These are phyloP conservation scores for Ptychodera flava DNA, from an alignment of 35 echinoderm and acorn worm genomes.

Conservation along the genomic window DNA sequence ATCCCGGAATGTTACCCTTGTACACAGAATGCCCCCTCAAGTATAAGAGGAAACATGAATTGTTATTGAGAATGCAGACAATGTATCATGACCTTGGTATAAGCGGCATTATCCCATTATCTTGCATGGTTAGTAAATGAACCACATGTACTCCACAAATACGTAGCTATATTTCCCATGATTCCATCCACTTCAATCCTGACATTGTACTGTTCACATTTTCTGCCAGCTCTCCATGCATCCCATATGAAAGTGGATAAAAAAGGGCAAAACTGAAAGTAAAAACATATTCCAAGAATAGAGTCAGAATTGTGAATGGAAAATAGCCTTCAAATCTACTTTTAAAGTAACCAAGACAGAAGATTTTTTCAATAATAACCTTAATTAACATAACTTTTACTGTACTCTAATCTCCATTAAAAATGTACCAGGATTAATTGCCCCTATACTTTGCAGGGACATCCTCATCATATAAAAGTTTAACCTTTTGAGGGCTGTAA, in stretches of 20 bases:
- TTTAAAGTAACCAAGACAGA: not conserved
- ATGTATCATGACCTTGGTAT: too few relatives aligned
- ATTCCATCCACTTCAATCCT: conserved; percentile 52
- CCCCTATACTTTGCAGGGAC: not conserved
- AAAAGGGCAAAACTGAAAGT: conserved; percentile 47
- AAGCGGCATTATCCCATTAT: too few relatives aligned
- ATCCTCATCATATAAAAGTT: too few relatives aligned
- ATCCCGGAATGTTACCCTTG: too few relatives aligned
- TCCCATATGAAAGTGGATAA: conserved; percentile 52
- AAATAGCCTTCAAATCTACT: not conserved
- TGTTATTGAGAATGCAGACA: too few relatives aligned
- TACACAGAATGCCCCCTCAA: too few relatives aligned
- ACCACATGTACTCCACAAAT: too few relatives aligned
- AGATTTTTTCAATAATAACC: not conserved
- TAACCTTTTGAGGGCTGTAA: too few relatives aligned
- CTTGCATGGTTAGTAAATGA: too few relatives aligned
- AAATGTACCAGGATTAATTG: not conserved
- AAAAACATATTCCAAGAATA: not conserved
- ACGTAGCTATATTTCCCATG: too few relatives aligned
- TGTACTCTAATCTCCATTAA: not conserved
- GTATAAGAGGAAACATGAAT: too few relatives aligned
- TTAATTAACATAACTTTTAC: not conserved
- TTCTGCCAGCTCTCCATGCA: conserved; percentile 17
- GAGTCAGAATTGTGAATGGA: not conserved
- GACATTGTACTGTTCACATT: conserved; percentile 36